These are phyloP conservation scores for Rhabdornis inornatus DNA, from an alignment of 2,113 vertebrate species.

Conservation along the genomic window DNA sequence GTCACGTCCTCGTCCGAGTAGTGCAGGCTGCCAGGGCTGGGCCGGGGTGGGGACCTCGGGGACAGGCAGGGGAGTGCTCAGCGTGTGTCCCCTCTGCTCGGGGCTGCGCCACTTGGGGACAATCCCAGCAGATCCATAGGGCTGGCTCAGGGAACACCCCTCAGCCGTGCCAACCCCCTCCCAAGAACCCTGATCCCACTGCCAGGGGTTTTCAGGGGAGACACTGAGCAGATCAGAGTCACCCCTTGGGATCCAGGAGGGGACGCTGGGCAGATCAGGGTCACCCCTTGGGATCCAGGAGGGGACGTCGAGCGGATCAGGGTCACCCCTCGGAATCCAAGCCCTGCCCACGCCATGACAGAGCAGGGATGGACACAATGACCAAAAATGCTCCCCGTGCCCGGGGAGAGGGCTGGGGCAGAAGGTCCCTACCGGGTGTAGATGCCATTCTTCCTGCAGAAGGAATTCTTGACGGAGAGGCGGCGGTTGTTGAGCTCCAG, in stretches of 20 bases:
- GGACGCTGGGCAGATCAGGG: background rate
- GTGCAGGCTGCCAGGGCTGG: conserved; percentile 94
- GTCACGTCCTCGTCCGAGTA: conserved; percentile 96
- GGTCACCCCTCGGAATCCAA: background rate
- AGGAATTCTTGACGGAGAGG: conserved; percentile 95
- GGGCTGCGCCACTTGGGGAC: background rate
- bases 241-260: background rate
- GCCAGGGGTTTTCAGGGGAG: background rate
- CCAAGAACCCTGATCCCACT: background rate
- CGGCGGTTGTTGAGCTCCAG: conserved; percentile 95
- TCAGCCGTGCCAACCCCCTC: accelerated
- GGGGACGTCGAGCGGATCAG: accelerated
- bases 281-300: background rate
- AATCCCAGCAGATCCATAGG: accelerated
- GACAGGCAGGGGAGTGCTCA: background rate
- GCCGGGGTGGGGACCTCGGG: conserved; percentile 88
- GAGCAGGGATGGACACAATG: background rate
- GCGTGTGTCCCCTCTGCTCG: accelerated
- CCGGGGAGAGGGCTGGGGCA: accelerated
- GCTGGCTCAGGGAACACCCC: background rate
- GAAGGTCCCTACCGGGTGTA: conserved; percentile 84
- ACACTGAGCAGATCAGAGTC: background rate
- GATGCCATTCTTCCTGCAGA: conserved; percentile 94
- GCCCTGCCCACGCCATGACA: accelerated
- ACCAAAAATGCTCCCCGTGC: background rate